Percentiles rank a stretch among this genome's conserved stretches.
Conservation (phyloP, 2,113 vertebrate species). For the Corvus cornix region DNA sequence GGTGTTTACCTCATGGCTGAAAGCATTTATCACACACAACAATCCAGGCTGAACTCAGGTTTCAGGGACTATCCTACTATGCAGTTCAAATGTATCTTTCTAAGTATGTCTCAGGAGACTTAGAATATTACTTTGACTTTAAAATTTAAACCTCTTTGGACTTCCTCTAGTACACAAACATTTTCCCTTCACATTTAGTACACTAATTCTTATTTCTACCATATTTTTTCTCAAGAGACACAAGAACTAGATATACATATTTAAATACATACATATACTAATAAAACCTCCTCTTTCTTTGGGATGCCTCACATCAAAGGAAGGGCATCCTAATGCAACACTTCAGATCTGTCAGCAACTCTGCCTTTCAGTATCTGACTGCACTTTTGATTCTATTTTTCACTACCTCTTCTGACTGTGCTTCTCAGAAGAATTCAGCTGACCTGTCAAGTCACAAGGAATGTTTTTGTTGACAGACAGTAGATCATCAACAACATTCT, state of each 20-base stretch:
- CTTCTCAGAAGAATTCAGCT: neutral
- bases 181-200: conserved; percentile 1
- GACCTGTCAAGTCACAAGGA: neutral
- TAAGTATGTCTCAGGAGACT: neutral
- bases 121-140: neutral
- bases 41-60: neutral
- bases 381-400: neutral
- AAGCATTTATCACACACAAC: neutral
- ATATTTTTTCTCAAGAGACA: neutral
- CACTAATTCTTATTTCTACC: neutral
- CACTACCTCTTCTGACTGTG: neutral
- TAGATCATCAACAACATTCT: neutral
- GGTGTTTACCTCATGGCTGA: neutral
- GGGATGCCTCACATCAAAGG: neutral
- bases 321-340: neutral
- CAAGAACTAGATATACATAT: neutral
- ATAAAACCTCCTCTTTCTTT: neutral
- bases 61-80: neutral
- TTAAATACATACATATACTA: neutral
- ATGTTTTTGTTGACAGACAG: neutral
- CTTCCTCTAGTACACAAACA: neutral
- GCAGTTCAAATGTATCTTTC: neutral
- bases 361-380: neutral
- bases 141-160: neutral
- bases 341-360: neutral